Base-by-base conservation (phyloP, 2,113 vertebrate species). In the Cromileptes altivelis region DNA sequence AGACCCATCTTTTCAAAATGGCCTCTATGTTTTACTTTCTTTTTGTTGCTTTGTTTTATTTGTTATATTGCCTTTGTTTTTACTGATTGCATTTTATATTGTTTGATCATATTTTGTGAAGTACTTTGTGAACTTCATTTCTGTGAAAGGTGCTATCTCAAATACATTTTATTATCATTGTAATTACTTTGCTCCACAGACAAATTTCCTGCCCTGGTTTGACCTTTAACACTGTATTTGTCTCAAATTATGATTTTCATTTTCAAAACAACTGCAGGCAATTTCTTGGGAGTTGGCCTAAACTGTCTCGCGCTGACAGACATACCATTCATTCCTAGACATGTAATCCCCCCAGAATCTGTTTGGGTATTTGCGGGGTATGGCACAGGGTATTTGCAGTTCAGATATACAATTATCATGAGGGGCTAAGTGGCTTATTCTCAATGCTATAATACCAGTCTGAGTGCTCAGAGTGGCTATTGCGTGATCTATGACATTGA, bases 251-350 rank as follows among this genome's bases (percentile, higher is more conserved):
- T 84, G 74, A 64, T 70, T 89, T 88, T 86, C 62, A 82, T 89
- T 85, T 85, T 80, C 64, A 70, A 78, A 68, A 73, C 52, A 62
- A 82, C 82, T 17, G 6, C 56, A 69, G 81, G 81, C 42, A 57
- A 67, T 83, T 87, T 79, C 50, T 72, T 75, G 53, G 55, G 69
- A 86, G 72, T 23, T 17, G 63, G 63, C 47, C 13, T 90, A 86
- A 89, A 72, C 80, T 88, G 86, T 89, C 83, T 85, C 78, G 85
- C 80, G 78, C 2, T 82, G 56, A 69, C 72, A 90, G 87, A 93
- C 89, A 95, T 92, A 82, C 91, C 92, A 82, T 65, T 92, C 91
- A 94, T 94, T 93, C 93, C 79, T 78, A 93, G 92, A 93, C 91
- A 85, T 68, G 79, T 88, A 93, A 95, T 92, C 85, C 72, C 69